Base-by-base conservation (phyloP, 2,888 invertebrate species). In the Drosophila antonietae region DNA sequence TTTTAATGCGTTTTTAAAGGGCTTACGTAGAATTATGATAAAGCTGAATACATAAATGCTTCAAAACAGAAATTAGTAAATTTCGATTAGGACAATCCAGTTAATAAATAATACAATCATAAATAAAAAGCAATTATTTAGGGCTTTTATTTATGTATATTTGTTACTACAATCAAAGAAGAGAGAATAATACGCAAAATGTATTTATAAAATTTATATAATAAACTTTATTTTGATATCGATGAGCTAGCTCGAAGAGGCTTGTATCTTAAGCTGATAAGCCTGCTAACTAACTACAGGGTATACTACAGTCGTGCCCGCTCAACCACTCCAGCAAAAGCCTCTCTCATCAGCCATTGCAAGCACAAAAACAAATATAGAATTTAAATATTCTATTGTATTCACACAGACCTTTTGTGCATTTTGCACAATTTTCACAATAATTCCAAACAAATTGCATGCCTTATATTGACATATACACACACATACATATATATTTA, bases 401-500 rank as follows among this genome's bases (percentile, higher is more conserved):
- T 35, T 53, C 37, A 15, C 37, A 9, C 35, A n/a, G 37, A 20
- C 15, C 20, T 65, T 65, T 51, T 31, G 37, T 57, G 5, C 15
- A 31, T 28, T 58, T 53, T 23, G 23, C 39, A 57, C 66, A 43
- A n/a, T 56, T 49, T 43, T 55, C 23, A 39, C 18, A 67, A 68
- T 68, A 68, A 68, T 68, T 59, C 68, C 68, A 47, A 51, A 31
- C 60, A 68, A 68, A 68, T 68, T 68, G 41, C 35, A 46, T 15
- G 20, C 18, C 15, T 39, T 58, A 59, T 44, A 58, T 43, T 59
- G 37, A 55, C 2, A 33, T 4, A 31, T 31, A n/a, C 15, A 39
- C 12, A 23, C 4, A 6, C 12, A 55, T 41, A 37, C 12, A 15
- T 15, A 37, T 33, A 55, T 41, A 37, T 15, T 12, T 15, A 37